Conservation (phyloP, 2,113 vertebrate species). For the Gobius niger region DNA sequence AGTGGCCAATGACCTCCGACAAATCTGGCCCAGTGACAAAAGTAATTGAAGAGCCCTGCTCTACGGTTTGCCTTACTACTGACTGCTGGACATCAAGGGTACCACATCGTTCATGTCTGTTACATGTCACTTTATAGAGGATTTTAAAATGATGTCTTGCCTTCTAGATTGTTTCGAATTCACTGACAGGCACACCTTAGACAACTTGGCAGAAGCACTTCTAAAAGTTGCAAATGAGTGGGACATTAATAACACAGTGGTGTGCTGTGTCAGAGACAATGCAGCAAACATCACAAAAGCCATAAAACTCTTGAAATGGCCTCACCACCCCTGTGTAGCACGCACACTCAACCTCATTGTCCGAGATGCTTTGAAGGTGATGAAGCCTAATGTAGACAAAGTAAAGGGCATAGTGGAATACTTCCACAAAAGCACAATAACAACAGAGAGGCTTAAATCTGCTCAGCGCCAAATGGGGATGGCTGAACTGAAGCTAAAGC, state of each 20-base stretch:
- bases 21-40: too few species aligned
- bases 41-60: too few species aligned
- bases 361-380: conserved; percentile 8
- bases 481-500: neutral
- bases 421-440: conserved; percentile 4
- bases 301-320: neutral
- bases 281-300: conserved; percentile 38
- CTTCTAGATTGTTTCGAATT: conserved; percentile 56
- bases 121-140: conserved; percentile 43
- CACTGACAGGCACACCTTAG: conserved; percentile 46
- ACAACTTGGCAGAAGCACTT: conserved; percentile 48
- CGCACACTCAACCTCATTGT: conserved; percentile 10
- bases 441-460: neutral
- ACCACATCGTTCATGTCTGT: conserved; percentile 36
- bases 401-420: conserved; percentile 11
- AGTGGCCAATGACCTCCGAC: too few species aligned
- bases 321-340: conserved; percentile 13
- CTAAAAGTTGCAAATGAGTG: conserved; percentile 44
- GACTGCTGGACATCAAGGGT: conserved; percentile 43
- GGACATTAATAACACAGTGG: conserved; percentile 33
- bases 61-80: conserved; percentile 44
- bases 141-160: conserved; percentile 30
- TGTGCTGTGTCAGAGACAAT: conserved; percentile 40
- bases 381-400: conserved; percentile 12
- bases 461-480: conserved; percentile 1